These are phyloP conservation scores for Nebria brevicollis DNA, from an alignment of 2,888 invertebrate genomes.

Conservation along the genomic window DNA sequence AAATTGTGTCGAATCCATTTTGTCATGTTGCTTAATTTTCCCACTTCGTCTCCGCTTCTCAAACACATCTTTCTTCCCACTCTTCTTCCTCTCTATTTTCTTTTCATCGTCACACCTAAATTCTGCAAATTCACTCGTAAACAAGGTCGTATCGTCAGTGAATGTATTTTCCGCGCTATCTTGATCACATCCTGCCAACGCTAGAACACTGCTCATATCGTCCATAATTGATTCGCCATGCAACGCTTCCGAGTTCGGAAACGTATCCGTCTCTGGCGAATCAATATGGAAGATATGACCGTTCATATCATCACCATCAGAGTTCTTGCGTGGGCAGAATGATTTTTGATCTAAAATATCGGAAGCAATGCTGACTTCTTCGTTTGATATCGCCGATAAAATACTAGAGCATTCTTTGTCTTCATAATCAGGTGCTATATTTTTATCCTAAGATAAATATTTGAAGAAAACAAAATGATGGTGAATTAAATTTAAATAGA, in stretches of 20 bases:
- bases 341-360: constrained; percentile 69
- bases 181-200: constrained; percentile 73
- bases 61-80: constrained; percentile 64
- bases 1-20: constrained; percentile 69
- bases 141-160: constrained; percentile 77
- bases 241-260: constrained; percentile 75
- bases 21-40: constrained; percentile 60
- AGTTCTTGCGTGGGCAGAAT: constrained; percentile 62
- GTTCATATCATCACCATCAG: constrained; percentile 63
- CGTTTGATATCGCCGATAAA: constrained; percentile 72
- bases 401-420: constrained; percentile 71
- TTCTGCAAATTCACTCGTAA: constrained; percentile 65
- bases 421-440: constrained; percentile 57
- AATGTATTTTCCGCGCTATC: constrained; percentile 70
- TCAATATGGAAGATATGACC: constrained; percentile 81
- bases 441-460: constrained; percentile 37
- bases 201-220: constrained; percentile 80
- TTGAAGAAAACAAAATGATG: not conserved
- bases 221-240: constrained; percentile 84
- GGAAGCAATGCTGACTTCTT: constrained; percentile 76
- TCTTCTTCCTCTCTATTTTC: constrained; percentile 69
- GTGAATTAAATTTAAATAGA: not conserved
- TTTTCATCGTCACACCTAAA: constrained; percentile 63
- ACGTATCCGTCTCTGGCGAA: constrained; percentile 84
- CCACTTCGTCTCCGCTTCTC: constrained; percentile 59